Percentiles rank a stretch among this genome's conserved stretches.
Conservation (phyloP, 2,888 invertebrate species). For the Molorchus minor region DNA sequence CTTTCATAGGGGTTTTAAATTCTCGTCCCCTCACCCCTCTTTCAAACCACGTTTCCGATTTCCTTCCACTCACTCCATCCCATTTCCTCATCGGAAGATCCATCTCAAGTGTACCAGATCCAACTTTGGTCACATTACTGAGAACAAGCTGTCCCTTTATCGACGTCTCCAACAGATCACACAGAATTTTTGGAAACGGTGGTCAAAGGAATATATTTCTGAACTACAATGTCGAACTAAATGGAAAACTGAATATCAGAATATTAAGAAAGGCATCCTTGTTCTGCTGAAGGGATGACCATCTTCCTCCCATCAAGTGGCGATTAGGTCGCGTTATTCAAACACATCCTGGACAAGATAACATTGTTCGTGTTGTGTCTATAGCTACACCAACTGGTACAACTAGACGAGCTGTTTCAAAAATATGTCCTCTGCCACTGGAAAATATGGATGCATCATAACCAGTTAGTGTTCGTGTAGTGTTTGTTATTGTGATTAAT, state of each 20-base stretch:
- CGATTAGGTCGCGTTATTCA: slow-evolving; percentile 6
- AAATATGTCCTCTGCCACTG: slow-evolving; percentile 7
- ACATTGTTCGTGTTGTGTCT: slow-evolving; percentile 3
- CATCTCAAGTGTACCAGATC: slow-evolving; percentile 35
- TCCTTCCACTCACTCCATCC: slow-evolving; percentile 32
- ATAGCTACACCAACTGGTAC: neutral
- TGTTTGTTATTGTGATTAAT: too few species aligned
- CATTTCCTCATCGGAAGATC: too few species aligned
- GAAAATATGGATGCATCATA: too few species aligned
- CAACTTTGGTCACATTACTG: slow-evolving; percentile 11
- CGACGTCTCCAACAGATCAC: slow-evolving; percentile 29
- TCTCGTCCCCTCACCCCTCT: slow-evolving; percentile 34
- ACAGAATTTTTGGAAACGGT: slow-evolving; percentile 39
- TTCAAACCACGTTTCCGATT: slow-evolving; percentile 34
- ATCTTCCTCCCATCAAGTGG: slow-evolving; percentile 14
- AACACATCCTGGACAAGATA: slow-evolving; percentile 8
- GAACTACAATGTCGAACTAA: slow-evolving; percentile 34
- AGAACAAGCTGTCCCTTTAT: slow-evolving; percentile 23
- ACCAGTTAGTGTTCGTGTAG: too few species aligned
- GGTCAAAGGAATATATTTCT: slow-evolving; percentile 35
- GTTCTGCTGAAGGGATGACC: slow-evolving; percentile 13
- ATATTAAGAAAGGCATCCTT: neutral
- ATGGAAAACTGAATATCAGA: slow-evolving; percentile 25
- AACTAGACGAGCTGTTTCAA: slow-evolving; percentile 10
- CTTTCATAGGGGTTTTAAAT: slow-evolving; percentile 26